phyloP scores from a whole-genome alignment of 2,888 invertebrate genomes.

The Laspeyria flexula region DNA sequence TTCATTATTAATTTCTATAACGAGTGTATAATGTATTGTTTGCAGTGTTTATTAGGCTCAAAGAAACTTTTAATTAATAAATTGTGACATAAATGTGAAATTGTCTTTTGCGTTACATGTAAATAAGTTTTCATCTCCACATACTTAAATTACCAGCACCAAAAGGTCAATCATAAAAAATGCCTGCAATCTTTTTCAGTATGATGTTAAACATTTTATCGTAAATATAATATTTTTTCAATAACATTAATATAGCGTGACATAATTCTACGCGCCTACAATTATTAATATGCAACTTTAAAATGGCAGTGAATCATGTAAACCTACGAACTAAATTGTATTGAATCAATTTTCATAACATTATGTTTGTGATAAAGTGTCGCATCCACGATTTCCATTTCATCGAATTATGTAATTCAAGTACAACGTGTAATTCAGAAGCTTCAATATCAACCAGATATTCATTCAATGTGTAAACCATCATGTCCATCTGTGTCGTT shows the following conservation, averaged over 20 bases:
- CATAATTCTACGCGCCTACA: conserved; percentile 42
- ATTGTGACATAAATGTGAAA: conserved; percentile 5
- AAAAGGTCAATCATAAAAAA: conserved; percentile 30
- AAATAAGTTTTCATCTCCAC: conserved; percentile 7
- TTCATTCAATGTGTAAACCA: conserved; percentile 16
- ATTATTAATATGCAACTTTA: conserved; percentile 49
- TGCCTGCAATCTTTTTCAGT: conserved; percentile 9
- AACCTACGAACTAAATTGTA: conserved; percentile 38
- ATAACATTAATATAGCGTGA: conserved; percentile 36
- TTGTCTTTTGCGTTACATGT: conserved; percentile 5
- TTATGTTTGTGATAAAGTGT: conserved; percentile 24
- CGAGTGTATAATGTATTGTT: conserved; percentile 1
- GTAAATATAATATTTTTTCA: conserved; percentile 15
- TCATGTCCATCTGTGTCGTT: conserved; percentile 35
- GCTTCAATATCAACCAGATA: conserved; percentile 8
- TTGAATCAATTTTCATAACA: conserved; percentile 14
- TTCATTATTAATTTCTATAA: conserved; percentile 5
- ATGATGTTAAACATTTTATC: conserved; percentile 36
- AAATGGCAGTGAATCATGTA: conserved; percentile 63
- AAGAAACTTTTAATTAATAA: conserved; percentile 2
- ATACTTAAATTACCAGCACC: conserved; percentile 38
- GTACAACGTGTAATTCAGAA: not conserved
- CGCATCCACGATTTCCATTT: conserved; percentile 9
- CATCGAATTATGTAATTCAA: not conserved
- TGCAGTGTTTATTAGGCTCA: conserved; percentile 19